phyloP scores from a whole-genome alignment of 2,797 vertebrate genomes.

The Sebastes jordani region DNA sequence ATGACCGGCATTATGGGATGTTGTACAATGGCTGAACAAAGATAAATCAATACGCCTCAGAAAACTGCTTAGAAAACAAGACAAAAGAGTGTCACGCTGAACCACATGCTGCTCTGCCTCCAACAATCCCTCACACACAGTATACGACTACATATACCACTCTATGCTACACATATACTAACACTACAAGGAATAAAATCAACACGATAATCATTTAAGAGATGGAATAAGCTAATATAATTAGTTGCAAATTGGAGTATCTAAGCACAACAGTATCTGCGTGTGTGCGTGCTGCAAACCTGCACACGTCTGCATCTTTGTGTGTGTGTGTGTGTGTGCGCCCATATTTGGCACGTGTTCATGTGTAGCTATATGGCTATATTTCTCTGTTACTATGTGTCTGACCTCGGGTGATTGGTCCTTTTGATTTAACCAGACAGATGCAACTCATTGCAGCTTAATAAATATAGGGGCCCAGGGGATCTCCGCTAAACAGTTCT shows the following conservation, averaged over 20 bases:
- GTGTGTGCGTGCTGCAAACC: not conserved
- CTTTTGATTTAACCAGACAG: constrained; percentile 83
- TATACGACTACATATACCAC: not conserved
- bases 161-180: not conserved
- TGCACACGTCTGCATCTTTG: constrained; percentile 29
- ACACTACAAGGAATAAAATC: constrained; percentile 2
- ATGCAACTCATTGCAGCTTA: constrained; percentile 88
- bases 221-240: constrained; percentile 18
- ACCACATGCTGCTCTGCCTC: constrained; percentile 50
- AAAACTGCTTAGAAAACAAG: constrained; percentile 77
- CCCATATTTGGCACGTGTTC: not conserved
- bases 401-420: constrained; percentile 81
- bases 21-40: constrained; percentile 84
- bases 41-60: constrained; percentile 80
- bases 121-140: constrained; percentile 32
- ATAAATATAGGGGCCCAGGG: constrained; percentile 86
- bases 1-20: constrained; percentile 85
- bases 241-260: constrained; percentile 10
- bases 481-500: constrained; percentile 87
- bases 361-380: constrained; percentile 43
- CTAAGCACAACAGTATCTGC: not conserved
- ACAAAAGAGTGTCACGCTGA: constrained; percentile 66
- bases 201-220: constrained; percentile 30
- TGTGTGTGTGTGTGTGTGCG: constrained; percentile 26
- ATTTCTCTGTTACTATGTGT: constrained; percentile 71